These are phyloP conservation scores for Apostichopus parvimensis DNA, from an alignment of 35 echinoderm and acorn worm species.

Conservation along the genomic window DNA sequence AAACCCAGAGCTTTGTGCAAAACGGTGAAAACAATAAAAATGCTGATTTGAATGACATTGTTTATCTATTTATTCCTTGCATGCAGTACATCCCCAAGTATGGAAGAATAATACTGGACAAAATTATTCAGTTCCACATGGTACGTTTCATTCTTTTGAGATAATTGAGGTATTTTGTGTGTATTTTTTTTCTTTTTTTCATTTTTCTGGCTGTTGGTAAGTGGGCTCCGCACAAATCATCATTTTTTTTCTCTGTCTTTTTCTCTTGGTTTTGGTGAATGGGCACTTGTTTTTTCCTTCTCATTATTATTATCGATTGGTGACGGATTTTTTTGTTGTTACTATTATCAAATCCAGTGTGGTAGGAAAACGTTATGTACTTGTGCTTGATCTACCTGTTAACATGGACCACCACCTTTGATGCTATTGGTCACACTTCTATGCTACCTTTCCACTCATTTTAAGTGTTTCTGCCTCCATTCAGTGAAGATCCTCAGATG, in stretches of 20 bases:
- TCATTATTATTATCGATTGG: neutral
- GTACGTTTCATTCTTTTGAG: slow-evolving; percentile 32
- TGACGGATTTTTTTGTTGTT: too few relatives aligned
- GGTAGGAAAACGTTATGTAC: too few relatives aligned
- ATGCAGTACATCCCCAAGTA: slow-evolving; percentile 66
- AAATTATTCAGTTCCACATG: slow-evolving; percentile 66
- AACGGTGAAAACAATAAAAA: neutral
- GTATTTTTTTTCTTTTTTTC: neutral
- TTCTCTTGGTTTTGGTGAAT: slow-evolving; percentile 9
- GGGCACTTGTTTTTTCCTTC: slow-evolving; percentile 5
- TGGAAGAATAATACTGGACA: slow-evolving; percentile 65
- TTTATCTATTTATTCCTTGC: slow-evolving; percentile 54
- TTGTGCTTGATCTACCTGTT: too few relatives aligned
- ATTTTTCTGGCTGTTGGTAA: slow-evolving; percentile 35
- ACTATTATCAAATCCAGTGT: too few relatives aligned
- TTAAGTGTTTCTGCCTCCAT: too few relatives aligned
- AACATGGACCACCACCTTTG: too few relatives aligned
- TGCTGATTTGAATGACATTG: slow-evolving; percentile 20
- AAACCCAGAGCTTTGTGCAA: too few relatives aligned
- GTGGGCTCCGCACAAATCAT: slow-evolving; percentile 26
- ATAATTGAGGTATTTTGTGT: slow-evolving; percentile 14
- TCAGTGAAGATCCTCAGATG: too few relatives aligned
- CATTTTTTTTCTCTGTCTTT: slow-evolving; percentile 18
- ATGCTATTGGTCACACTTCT: too few relatives aligned
- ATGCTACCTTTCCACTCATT: too few relatives aligned